Evolutionary conservation across 2,888 invertebrate species (phyloP), one percentile per base, ranked within the genome.

Genomic region (Lycophotia porphyrea): DNA sequence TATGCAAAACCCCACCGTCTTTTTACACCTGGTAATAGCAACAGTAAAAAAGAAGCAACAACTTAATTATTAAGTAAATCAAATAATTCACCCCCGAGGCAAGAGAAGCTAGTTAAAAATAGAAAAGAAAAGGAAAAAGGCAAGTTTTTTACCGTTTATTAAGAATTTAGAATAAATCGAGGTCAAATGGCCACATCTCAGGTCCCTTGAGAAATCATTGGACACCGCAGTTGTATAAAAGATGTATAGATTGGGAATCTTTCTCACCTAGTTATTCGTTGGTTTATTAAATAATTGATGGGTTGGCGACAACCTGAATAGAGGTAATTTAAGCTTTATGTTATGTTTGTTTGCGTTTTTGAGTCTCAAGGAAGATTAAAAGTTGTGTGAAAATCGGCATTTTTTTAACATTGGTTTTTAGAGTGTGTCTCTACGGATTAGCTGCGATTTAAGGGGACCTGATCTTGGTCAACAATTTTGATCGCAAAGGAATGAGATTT

Each of bases 141-240:
- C 21, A 66, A 74, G 67, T 67, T 82, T 86, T 34, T 92, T 87
- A 88, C 87, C 86, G 89, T 90, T 89, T 84, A 90, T 92, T 90
- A 93, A 92, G 88, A 91, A 93, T 93, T 92, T 89, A 93, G 87
- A 88, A 85, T 82, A 86, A 87, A 88, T 88, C 78, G 89, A 87
- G 92, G 93, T 92, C 90, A 88, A 90, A 88, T 87, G 81, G 84
- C 71, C 42, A 66, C 76, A 74, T 79, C 71, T 66, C 24, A 55
- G 34, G 71, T 89, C 92, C 91, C 87, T 67, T 34, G 92, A 92
- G 92, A 92, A 92, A 92, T 92, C 91, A 91, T 88, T 77, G 87
- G 84, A 85, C 83, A 84, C 78, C 72, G 81, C 74, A 82, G 84
- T 84, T 82, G 72, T 82, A 82, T 87, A 84, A 81, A 88, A 88